Conservation (phyloP, 2,797 vertebrate species). For the Cynodonichthys magdalenae region DNA sequence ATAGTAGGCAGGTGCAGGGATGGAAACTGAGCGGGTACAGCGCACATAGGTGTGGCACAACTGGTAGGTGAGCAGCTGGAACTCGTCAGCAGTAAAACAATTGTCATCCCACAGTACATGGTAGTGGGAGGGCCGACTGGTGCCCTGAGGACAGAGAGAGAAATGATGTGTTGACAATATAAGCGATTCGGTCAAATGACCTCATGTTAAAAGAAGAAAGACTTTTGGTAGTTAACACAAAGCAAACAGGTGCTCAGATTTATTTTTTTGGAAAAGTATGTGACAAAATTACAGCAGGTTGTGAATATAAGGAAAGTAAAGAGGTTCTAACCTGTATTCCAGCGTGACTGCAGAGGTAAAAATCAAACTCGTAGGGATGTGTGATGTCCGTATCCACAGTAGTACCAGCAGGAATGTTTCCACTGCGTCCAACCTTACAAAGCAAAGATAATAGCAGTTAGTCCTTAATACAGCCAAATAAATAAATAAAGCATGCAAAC, state of each 20-base stretch:
- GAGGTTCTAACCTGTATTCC: conserved; percentile 91
- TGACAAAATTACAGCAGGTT: not conserved
- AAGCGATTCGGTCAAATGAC: too few species aligned
- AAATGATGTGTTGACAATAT: not conserved
- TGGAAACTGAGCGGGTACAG: conserved; percentile 97
- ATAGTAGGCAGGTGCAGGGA: conserved; percentile 97
- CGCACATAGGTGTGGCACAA: conserved; percentile 99
- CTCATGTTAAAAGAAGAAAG: too few species aligned
- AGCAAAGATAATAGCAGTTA: conserved; percentile 8
- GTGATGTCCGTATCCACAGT: conserved; percentile 98
- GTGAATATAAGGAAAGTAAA: not conserved
- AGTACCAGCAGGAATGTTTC: conserved; percentile 98
- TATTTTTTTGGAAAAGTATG: too few species aligned
- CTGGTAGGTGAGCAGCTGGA: conserved; percentile 99
- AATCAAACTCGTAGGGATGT: conserved; percentile 98
- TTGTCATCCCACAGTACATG: conserved; percentile 99
- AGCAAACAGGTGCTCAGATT: not conserved
- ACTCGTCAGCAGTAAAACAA: conserved; percentile 97
- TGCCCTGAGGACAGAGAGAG: conserved; percentile 82
- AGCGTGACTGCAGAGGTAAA: conserved; percentile 99
- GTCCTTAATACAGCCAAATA: not conserved
- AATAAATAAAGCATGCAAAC: not conserved
- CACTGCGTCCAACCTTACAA: conserved; percentile 93
- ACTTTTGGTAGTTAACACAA: too few species aligned
- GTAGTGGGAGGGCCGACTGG: conserved; percentile 98